Evolutionary conservation across 64 coral and sea anemone species (phyloP), one percentile per base, ranked within the genome.

Genomic region (Pachyseris speciosa): DNA sequence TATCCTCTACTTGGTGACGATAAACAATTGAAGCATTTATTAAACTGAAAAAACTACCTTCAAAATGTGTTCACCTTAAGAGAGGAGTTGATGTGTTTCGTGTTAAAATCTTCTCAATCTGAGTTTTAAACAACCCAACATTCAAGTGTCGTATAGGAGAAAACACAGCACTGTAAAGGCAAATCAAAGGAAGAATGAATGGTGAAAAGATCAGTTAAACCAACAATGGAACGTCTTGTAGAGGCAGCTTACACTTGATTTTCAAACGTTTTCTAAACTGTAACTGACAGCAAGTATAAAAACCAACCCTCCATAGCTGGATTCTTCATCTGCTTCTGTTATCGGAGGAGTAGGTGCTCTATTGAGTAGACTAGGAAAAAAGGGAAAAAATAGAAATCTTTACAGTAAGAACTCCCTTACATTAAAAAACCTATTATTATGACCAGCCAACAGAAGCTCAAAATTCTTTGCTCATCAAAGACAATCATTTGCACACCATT

Each of bases 71-170:
- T 79, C 31, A 98, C 96, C 89, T 94, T 87, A 94, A 74, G 4
- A 93, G 69, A 37, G 97, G 97, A 67, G 72, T 95, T 67, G 97
- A 99, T 7, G 90, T 69, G 32, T 83, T 80, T 90, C 97, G 70
- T 27, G 63, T 91, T 55, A 99, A 74, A 9, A 90, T 90, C 19
- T 95, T 88, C 55, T 72, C 78, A 57, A 95, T 93, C 50, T 81
- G 80, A 24, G 78, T 84, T 78, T 90, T 59, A 86, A 99, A 99
- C 78, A 91, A 92, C 1, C 97, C 97, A 37, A 73, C 80, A 9
- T 75, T 69, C n/a, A 95, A 70, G 53, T 95, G 85, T 26, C 83
- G 67, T 83, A 95, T 95, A 3, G 90, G 89, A 48, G 97, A 99
- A 34, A 70, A 33, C 7, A 37, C 74, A 31, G 40, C 85, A 33